Conservation (phyloP, 2,888 invertebrate genomes). For the Tridacna crocea region DNA sequence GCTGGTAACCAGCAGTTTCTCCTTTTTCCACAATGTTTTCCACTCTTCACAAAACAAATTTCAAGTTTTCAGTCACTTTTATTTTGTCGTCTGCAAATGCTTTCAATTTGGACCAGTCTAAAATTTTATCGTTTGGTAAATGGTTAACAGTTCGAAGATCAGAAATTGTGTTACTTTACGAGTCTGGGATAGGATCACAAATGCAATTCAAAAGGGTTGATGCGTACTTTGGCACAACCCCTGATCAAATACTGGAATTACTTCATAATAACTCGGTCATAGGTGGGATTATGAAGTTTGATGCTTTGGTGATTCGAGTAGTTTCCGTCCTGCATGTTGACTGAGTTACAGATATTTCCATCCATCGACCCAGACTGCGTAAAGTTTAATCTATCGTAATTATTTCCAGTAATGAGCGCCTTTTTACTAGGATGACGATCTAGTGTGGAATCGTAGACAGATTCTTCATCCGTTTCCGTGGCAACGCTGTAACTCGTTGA, state of each 20-base stretch:
- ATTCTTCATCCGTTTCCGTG: background rate
- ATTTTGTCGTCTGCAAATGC: too few relatives aligned
- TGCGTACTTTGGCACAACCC: too few relatives aligned
- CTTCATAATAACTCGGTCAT: conserved; percentile 8
- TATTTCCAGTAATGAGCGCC: conserved; percentile 9
- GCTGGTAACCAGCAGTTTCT: too few relatives aligned
- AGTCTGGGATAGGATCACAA: too few relatives aligned
- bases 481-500: conserved; percentile 1
- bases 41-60: too few relatives aligned
- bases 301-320: background rate
- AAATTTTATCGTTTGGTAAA: too few relatives aligned
- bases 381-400: conserved; percentile 1
- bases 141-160: too few relatives aligned
- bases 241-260: background rate
- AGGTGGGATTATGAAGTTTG: conserved; percentile 5
- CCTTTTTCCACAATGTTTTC: too few relatives aligned
- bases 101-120: too few relatives aligned
- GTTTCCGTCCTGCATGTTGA: conserved; percentile 1
- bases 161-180: too few relatives aligned
- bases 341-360: background rate
- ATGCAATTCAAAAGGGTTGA: too few relatives aligned
- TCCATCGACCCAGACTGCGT: background rate
- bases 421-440: conserved; percentile 15
- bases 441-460: conserved; percentile 15
- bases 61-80: too few relatives aligned